Conservation (phyloP, 2,888 invertebrate genomes). For the Meiosimyza platycephala region DNA sequence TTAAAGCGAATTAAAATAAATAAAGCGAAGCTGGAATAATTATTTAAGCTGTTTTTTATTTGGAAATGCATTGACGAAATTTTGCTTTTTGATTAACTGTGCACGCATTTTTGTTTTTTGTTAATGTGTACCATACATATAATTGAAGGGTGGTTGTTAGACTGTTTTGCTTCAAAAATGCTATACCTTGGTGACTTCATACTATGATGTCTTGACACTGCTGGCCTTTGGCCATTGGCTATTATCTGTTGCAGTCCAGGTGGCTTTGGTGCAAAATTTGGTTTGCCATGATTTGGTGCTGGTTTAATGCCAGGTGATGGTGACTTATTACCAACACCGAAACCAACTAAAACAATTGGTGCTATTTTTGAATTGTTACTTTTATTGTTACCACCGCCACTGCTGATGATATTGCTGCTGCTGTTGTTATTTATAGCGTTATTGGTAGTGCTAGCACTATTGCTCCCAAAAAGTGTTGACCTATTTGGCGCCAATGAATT, state of each 20-base stretch:
- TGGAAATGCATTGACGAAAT: too few species aligned
- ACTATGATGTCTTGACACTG: slow-evolving; percentile 82
- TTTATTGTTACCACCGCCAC: slow-evolving; percentile 41
- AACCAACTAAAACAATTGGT: slow-evolving; percentile 1
- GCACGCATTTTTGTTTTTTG: slow-evolving; percentile 4
- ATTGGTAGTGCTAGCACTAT: slow-evolving; percentile 42
- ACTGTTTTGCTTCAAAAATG: neutral
- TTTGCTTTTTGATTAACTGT: too few species aligned
- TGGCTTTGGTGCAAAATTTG: slow-evolving; percentile 86
- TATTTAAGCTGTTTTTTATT: too few species aligned
- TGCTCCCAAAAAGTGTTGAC: slow-evolving; percentile 62
- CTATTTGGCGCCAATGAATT: slow-evolving; percentile 63
- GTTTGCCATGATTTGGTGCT: slow-evolving; percentile 76
- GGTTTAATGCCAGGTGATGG: slow-evolving; percentile 53
- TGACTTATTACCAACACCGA: slow-evolving; percentile 38
- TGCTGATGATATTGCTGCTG: slow-evolving; percentile 41
- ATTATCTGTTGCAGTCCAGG: slow-evolving; percentile 70
- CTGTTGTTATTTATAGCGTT: slow-evolving; percentile 38
- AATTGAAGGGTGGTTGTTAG: neutral
- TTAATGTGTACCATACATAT: slow-evolving; percentile 9
- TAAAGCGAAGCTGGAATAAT: too few species aligned
- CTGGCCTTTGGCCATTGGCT: slow-evolving; percentile 63
- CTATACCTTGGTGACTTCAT: slow-evolving; percentile 81
- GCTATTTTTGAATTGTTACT: slow-evolving; percentile 42
- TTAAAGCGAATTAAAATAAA: too few species aligned